Percentiles rank a stretch among this genome's conserved stretches.
These are phyloP conservation scores for Acronicta psi DNA, from an alignment of 2,888 invertebrate genomes.

Conservation along the genomic window DNA sequence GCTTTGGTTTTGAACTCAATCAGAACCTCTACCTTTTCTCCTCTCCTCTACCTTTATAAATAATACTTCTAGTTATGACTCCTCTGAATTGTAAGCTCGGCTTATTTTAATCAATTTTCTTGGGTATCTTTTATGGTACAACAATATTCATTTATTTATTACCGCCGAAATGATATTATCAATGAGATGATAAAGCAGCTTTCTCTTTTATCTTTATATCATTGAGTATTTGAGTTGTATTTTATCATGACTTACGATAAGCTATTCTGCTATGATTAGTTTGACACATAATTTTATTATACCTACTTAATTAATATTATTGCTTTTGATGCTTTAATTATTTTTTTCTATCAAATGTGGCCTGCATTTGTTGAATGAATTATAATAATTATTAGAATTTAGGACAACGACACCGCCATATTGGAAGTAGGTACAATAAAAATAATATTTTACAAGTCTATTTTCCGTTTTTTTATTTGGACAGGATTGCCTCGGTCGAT, in stretches of 20 bases:
- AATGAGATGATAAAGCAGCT: slow-evolving; percentile 17
- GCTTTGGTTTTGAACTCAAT: too few relatives aligned
- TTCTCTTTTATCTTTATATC: slow-evolving; percentile 32
- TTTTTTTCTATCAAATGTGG: not conserved
- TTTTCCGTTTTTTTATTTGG: slow-evolving; percentile 21
- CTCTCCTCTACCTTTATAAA: too few relatives aligned
- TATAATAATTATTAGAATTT: slow-evolving; percentile 11
- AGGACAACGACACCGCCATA: not conserved
- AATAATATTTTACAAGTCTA: slow-evolving; percentile 4
- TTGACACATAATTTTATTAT: not conserved
- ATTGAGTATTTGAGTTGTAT: not conserved
- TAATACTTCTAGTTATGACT: too few relatives aligned
- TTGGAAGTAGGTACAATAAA: not conserved
- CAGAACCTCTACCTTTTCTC: too few relatives aligned
- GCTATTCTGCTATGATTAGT: slow-evolving; percentile 22
- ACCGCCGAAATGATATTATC: slow-evolving; percentile 29
- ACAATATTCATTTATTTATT: not conserved
- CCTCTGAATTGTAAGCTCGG: slow-evolving; percentile 8
- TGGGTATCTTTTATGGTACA: not conserved
- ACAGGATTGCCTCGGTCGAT: slow-evolving; percentile 27
- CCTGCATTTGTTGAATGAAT: slow-evolving; percentile 5
- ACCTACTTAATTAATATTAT: not conserved
- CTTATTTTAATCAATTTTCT: slow-evolving; percentile 18
- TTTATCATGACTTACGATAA: slow-evolving; percentile 16
- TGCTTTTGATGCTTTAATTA: too few relatives aligned